phyloP scores from a whole-genome alignment of 2,888 invertebrate genomes.

The Seladonia tumulorum region DNA sequence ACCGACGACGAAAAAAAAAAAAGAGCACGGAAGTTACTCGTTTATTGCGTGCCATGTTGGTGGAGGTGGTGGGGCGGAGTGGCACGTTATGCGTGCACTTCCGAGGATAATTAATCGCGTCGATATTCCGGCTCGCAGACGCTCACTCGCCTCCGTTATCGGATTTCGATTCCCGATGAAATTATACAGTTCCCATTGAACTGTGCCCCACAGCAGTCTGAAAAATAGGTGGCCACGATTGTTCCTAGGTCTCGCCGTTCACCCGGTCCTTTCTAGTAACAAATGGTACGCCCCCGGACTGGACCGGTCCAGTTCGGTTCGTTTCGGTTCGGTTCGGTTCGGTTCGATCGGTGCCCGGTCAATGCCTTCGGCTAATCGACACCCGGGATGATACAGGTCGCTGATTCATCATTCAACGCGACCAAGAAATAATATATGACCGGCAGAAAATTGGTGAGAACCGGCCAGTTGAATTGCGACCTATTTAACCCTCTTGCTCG shows the following conservation, averaged over 20 bases:
- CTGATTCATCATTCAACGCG: conserved; percentile 28
- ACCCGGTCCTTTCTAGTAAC: conserved; percentile 25
- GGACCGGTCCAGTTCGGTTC: not conserved
- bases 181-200: conserved; percentile 56
- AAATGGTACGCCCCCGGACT: conserved; percentile 23
- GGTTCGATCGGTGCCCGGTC: not conserved
- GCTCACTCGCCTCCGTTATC: conserved; percentile 46
- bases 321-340: not conserved
- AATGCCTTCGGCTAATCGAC: not conserved
- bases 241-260: conserved; percentile 22
- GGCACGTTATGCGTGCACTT: conserved; percentile 30
- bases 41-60: conserved; percentile 16
- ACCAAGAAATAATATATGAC: conserved; percentile 12
- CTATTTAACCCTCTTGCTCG: conserved; percentile 23
- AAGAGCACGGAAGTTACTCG: conserved; percentile 14
- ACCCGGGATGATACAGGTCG: not conserved
- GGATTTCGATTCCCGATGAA: conserved; percentile 55
- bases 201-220: conserved; percentile 21
- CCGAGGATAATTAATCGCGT: conserved; percentile 61
- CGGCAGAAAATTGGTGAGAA: conserved; percentile 20
- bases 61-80: too few relatives aligned
- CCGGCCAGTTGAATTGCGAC: conserved; percentile 14
- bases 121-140: conserved; percentile 41
- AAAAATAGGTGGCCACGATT: conserved; percentile 51
- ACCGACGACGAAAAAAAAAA: conserved; percentile 8